These are phyloP conservation scores for Pteruthius melanotis DNA, from an alignment of 2,113 vertebrate genomes.

Conservation along the genomic window DNA sequence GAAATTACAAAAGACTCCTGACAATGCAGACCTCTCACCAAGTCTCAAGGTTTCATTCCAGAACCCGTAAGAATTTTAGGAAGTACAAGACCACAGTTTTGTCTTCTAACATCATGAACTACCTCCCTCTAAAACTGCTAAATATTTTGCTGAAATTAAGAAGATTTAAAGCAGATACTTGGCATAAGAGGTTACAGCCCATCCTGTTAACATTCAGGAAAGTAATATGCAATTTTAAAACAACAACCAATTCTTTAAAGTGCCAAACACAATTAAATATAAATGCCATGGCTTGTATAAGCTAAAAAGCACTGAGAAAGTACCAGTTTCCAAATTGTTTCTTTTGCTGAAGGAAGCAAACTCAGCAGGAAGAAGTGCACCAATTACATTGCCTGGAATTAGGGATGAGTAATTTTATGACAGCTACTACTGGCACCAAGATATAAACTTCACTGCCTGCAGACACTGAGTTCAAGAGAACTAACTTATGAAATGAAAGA, in stretches of 20 bases:
- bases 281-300: not conserved
- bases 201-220: not conserved
- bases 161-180: not conserved
- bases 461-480: not conserved
- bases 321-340: slow-evolving; percentile 36
- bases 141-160: not conserved
- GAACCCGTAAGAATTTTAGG: not conserved
- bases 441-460: slow-evolving; percentile 26
- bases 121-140: not conserved
- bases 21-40: not conserved
- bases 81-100: not conserved
- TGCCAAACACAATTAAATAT: not conserved
- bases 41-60: not conserved
- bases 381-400: slow-evolving; percentile 47
- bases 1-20: not conserved
- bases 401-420: slow-evolving; percentile 47
- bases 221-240: not conserved
- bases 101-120: not conserved
- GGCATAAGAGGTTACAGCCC: not conserved
- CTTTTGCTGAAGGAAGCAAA: slow-evolving; percentile 53
- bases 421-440: not conserved
- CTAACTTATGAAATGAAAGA: not conserved
- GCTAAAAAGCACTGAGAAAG: not conserved
- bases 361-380: not conserved
- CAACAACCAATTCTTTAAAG: not conserved